Percentiles rank a stretch among this genome's conserved stretches.
These are phyloP conservation scores for Podabrus alpinus DNA, from an alignment of 2,888 invertebrate genomes.

Conservation along the genomic window DNA sequence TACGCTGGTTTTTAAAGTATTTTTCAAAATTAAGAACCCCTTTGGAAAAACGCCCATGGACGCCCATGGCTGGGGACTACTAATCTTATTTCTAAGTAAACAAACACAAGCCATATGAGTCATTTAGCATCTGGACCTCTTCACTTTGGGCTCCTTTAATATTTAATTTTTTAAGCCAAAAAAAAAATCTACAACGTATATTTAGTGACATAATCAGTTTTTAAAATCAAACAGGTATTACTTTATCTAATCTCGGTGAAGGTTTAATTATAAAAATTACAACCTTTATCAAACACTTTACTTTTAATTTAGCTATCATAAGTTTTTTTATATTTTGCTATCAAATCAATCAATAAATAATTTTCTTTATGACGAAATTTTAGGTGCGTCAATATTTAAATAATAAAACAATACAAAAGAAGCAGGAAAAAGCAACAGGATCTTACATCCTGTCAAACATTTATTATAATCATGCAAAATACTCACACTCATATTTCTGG, in stretches of 20 bases:
- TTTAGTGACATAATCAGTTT: neutral
- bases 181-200: neutral
- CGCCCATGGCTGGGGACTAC: neutral
- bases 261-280: neutral
- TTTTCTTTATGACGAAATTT: neutral
- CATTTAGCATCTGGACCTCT: neutral
- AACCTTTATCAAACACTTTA: neutral
- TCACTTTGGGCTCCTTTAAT: neutral
- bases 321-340: neutral
- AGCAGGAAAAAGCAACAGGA: neutral
- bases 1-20: too few relatives aligned
- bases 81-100: neutral
- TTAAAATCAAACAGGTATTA: neutral
- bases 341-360: neutral
- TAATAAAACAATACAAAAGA: neutral
- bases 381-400: neutral
- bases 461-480: neutral
- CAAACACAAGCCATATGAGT: neutral
- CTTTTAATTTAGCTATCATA: neutral
- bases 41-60: neutral
- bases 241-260: neutral
- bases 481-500: constrained; percentile 54
- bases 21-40: neutral
- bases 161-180: neutral
- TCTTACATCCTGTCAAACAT: neutral